These are phyloP conservation scores for Pimpla rufipes DNA, from an alignment of 2,888 invertebrate genomes.

Conservation along the genomic window DNA sequence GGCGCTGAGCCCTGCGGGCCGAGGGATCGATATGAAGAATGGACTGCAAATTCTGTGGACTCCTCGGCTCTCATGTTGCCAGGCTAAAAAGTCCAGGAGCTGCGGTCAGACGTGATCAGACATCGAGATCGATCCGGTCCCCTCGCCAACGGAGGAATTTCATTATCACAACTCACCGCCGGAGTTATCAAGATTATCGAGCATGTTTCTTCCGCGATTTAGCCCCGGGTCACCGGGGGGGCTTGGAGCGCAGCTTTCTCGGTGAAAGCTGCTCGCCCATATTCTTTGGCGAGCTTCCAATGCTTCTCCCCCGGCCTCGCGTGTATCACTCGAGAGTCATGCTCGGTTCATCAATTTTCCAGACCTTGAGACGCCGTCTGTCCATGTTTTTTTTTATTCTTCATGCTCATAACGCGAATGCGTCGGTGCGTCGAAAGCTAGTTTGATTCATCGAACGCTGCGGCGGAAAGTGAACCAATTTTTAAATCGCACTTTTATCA, in stretches of 20 bases:
- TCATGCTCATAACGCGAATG: slow-evolving; percentile 16
- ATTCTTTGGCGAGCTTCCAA: slow-evolving; percentile 60
- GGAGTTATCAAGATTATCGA: slow-evolving; percentile 63
- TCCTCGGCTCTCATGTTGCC: background rate
- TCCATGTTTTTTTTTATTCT: slow-evolving; percentile 30
- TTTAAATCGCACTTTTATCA: too few relatives aligned
- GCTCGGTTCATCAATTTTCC: slow-evolving; percentile 60
- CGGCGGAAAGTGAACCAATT: too few relatives aligned
- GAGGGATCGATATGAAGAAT: slow-evolving; percentile 38
- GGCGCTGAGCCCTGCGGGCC: slow-evolving; percentile 25
- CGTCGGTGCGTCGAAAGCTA: slow-evolving; percentile 37
- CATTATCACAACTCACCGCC: slow-evolving; percentile 53
- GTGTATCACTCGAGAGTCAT: slow-evolving; percentile 43
- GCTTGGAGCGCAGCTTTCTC: slow-evolving; percentile 28
- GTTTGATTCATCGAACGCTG: background rate
- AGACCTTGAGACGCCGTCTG: slow-evolving; percentile 35
- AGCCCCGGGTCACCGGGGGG: slow-evolving; percentile 19
- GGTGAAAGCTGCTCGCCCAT: slow-evolving; percentile 28
- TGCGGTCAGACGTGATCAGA: slow-evolving; percentile 48
- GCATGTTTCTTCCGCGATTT: slow-evolving; percentile 47
- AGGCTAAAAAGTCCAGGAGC: slow-evolving; percentile 40
- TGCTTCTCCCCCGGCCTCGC: slow-evolving; percentile 13
- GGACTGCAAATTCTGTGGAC: slow-evolving; percentile 41
- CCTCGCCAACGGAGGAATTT: slow-evolving; percentile 37
- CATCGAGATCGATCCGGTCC: slow-evolving; percentile 22